Percentiles rank a stretch among this genome's conserved stretches.
Evolutionary conservation across 2,797 vertebrate species (phyloP).

Genomic region (Sternotherus odoratus): DNA sequence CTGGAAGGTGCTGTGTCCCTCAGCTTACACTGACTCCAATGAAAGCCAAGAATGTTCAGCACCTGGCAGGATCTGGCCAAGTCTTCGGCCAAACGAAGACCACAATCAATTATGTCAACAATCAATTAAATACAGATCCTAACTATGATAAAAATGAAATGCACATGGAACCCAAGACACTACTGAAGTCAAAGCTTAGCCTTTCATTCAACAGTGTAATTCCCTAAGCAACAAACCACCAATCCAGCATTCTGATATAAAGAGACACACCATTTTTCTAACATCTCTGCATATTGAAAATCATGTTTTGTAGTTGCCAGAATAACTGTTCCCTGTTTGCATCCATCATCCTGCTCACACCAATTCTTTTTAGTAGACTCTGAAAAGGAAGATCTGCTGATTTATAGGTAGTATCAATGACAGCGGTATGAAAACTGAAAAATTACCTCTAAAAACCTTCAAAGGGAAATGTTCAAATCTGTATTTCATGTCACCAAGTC

Average conservation of each 20-base stretch:
- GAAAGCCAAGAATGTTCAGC: not conserved
- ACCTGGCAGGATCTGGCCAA: conserved; percentile 1
- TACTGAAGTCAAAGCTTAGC: not conserved
- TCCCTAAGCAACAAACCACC: not conserved
- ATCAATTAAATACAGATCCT: not conserved
- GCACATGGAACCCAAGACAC: not conserved
- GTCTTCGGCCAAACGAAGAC: not conserved
- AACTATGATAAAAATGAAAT: not conserved
- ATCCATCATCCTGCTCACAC: conserved; percentile 45
- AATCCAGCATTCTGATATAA: not conserved
- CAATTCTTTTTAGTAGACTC: conserved; percentile 37
- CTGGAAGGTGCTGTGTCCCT: not conserved
- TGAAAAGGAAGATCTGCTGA: conserved; percentile 21
- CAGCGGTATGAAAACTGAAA: conserved; percentile 62
- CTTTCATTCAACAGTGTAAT: not conserved
- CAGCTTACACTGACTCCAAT: not conserved
- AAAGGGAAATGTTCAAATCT: conserved; percentile 22
- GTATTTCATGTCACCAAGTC: conserved; percentile 36
- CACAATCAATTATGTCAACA: not conserved
- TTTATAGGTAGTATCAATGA: not conserved
- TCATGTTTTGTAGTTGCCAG: not conserved
- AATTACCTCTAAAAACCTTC: conserved; percentile 50
- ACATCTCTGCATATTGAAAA: not conserved
- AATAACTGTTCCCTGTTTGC: conserved; percentile 36
- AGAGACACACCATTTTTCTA: not conserved